phyloP scores from a whole-genome alignment of 2,797 vertebrate genomes.

The Hirundo rustica region DNA sequence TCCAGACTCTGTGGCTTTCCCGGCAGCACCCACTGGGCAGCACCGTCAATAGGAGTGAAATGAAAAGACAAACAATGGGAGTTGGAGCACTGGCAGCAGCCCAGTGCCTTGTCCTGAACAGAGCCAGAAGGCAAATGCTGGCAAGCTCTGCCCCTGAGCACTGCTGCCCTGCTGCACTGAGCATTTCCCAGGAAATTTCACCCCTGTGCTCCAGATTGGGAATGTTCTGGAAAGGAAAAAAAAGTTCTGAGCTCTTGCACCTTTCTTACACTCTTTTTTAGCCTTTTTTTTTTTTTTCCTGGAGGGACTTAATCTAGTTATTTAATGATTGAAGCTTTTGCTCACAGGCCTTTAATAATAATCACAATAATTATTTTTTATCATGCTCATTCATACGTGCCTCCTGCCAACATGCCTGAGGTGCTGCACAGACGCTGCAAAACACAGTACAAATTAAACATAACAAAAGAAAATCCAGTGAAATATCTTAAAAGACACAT shows the following conservation, averaged over 20 bases:
- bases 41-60: not conserved
- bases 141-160: not conserved
- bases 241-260: not conserved
- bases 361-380: constrained; percentile 29
- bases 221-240: not conserved
- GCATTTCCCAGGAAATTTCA: not conserved
- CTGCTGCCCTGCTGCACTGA: not conserved
- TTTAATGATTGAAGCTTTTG: constrained; percentile 48
- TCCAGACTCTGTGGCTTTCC: not conserved
- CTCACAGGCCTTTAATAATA: constrained; percentile 52
- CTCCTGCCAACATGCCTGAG: not conserved
- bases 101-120: not conserved
- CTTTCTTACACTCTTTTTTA: not conserved
- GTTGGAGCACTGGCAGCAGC: not conserved
- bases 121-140: not conserved
- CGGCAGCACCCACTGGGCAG: not conserved
- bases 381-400: constrained; percentile 10
- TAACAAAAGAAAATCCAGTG: not conserved
- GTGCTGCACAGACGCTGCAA: not conserved
- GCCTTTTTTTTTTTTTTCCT: not conserved
- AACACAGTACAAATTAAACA: not conserved
- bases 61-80: not conserved
- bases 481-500: not conserved
- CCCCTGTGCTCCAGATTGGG: not conserved
- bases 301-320: constrained; percentile 16